A percentile compares a stretch with the other conserved stretches of the same genome.
phyloP scores from a whole-genome alignment of 2,113 vertebrate species.

The Pterocles burchelli region DNA sequence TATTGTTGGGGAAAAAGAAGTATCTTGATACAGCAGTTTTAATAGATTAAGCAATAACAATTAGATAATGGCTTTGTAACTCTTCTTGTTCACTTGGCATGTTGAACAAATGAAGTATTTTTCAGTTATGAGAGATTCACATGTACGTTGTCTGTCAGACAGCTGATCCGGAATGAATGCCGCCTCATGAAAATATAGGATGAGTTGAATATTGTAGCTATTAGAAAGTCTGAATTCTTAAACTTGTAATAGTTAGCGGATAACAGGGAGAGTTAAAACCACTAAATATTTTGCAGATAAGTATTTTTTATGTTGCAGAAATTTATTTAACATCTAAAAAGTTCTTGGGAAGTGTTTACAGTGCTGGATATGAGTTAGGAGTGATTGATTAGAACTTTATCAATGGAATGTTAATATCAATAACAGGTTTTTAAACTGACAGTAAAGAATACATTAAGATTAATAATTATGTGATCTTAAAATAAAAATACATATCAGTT shows the following conservation, averaged over 20 bases:
- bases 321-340: not conserved
- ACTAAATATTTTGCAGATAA: not conserved
- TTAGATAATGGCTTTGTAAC: not conserved
- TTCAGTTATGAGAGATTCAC: not conserved
- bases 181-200: not conserved
- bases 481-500: not conserved
- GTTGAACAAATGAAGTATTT: conserved; percentile 8
- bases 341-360: not conserved
- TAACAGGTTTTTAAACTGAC: not conserved
- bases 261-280: not conserved
- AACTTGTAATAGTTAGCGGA: not conserved
- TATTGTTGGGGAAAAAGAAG: not conserved
- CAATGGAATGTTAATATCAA: not conserved
- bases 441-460: not conserved
- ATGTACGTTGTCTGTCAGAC: not conserved
- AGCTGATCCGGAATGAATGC: not conserved
- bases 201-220: not conserved
- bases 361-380: not conserved
- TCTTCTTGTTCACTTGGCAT: not conserved
- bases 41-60: not conserved
- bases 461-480: not conserved
- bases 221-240: not conserved
- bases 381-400: not conserved
- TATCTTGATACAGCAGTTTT: not conserved
- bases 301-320: not conserved